Evolutionary conservation across 2,113 vertebrate genomes (phyloP).

Genomic region (Ardeotis arabs): DNA sequence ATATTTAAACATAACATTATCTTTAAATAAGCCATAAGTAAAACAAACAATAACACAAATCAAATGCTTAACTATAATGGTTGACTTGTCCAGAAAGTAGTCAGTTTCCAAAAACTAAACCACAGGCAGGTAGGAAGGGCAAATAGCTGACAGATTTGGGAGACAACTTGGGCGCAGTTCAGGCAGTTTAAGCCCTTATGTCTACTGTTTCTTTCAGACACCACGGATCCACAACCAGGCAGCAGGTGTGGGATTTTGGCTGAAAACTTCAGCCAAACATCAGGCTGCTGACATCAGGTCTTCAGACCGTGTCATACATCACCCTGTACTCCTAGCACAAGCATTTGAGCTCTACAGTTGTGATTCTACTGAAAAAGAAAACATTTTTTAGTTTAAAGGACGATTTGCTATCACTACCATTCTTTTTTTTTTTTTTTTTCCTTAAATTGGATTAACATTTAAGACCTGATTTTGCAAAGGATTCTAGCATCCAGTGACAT

Average conservation of each 20-base stretch:
- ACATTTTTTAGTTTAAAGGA: background rate
- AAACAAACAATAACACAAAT: background rate
- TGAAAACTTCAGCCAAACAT: background rate
- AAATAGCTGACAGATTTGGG: background rate
- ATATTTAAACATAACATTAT: background rate
- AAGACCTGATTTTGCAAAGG: background rate
- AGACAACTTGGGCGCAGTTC: background rate
- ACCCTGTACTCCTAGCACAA: background rate
- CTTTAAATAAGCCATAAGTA: background rate
- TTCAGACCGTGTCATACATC: rapidly evolving
- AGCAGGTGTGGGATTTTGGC: background rate
- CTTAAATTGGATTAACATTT: background rate
- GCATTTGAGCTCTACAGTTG: background rate
- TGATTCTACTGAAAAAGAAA: background rate
- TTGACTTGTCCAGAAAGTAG: background rate
- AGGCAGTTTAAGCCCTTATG: background rate
- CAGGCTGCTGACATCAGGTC: background rate
- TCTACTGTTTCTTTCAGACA: background rate
- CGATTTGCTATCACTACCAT: rapidly evolving
- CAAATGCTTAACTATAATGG: background rate
- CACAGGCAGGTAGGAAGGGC: background rate
- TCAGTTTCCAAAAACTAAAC: background rate
- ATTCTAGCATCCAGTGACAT: rapidly evolving
- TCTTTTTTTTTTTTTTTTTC: background rate
- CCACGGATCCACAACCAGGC: background rate